Evolutionary conservation across 2,113 vertebrate genomes (phyloP), one percentile per base, ranked within the genome.

Genomic region (Dasyornis broadbenti): DNA sequence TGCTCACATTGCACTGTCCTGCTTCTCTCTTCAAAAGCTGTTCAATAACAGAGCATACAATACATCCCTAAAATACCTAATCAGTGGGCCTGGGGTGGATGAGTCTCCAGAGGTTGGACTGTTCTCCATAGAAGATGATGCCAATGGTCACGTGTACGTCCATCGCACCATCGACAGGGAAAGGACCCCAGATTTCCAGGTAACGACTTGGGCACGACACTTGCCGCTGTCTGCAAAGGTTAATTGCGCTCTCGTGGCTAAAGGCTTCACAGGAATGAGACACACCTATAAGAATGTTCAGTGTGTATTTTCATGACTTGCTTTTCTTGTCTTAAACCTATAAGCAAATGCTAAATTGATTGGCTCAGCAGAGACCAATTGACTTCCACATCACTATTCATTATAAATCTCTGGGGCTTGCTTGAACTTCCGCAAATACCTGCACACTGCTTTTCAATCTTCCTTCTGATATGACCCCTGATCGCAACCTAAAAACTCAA

Each of bases 71-170:
- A 90, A 37, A 63, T 99, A 98, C 70, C 17, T n/a, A 1, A 98
- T 99, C 86, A 97, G 87, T 45, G 99, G 98, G 16, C 86, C 92
- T 1, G 98, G 98, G 10, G 98, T 98, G 54, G 78, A 97, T 19
- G 24, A 93, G 20, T 11, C 68, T 1, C 98, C 98, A 3, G 49
- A 98, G 85, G 6, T 23, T 0, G 97, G 94, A 1, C 30, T 98
- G 65, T 99, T 99, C 89, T 80, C 76, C 44, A 95, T 98, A 12
- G 1, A 98, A 6, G 5, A 98, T 30, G 64, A 96, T 18, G 2
- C 2, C 1, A 90, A 23, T 0, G 98, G 98, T 2, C 39, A 16
- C 7, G 91, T 99, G 24, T 98, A 12, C 2, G 96, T 98, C 5
- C 96, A 94, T 44, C 65, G 30, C 39, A 0, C 96, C 11, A 86